Conservation (phyloP, 2,888 invertebrate genomes). For the Stenoptilia bipunctidactyla region DNA sequence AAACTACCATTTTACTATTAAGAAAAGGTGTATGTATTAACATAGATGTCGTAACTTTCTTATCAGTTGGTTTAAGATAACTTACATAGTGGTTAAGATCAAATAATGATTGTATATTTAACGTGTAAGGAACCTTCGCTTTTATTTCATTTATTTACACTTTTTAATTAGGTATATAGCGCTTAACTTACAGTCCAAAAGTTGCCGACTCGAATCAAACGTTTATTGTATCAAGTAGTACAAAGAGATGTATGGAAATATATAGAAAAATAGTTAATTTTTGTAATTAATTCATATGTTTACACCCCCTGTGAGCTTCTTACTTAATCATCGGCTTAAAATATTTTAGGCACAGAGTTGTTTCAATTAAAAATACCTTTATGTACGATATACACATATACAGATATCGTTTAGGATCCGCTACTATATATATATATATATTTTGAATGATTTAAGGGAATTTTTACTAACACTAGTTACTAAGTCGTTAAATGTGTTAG, state of each 20-base stretch:
- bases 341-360: slow-evolving; percentile 67
- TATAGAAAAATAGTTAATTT: slow-evolving; percentile 16
- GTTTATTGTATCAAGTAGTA: too few species aligned
- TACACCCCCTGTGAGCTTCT: slow-evolving; percentile 58
- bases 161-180: too few species aligned
- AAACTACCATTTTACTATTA: slow-evolving; percentile 35
- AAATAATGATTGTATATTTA: slow-evolving; percentile 48
- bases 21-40: slow-evolving; percentile 47
- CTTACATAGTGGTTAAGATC: slow-evolving; percentile 22
- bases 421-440: slow-evolving; percentile 59
- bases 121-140: slow-evolving; percentile 25
- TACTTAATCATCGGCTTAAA: slow-evolving; percentile 58
- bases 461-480: slow-evolving; percentile 66
- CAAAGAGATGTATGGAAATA: neutral
- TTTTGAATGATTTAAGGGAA: slow-evolving; percentile 66
- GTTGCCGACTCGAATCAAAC: too few species aligned
- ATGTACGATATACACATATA: slow-evolving; percentile 61
- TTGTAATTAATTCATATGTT: slow-evolving; percentile 31
- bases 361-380: slow-evolving; percentile 44
- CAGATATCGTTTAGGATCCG: slow-evolving; percentile 53
- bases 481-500: slow-evolving; percentile 53
- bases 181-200: too few species aligned
- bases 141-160: too few species aligned
- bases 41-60: slow-evolving; percentile 58
- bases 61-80: slow-evolving; percentile 43